Evolutionary conservation across 1,140 invertebrate species (phyloP), one percentile per base, ranked within the genome.

Genomic region (Muscidifurax raptorellus): DNA sequence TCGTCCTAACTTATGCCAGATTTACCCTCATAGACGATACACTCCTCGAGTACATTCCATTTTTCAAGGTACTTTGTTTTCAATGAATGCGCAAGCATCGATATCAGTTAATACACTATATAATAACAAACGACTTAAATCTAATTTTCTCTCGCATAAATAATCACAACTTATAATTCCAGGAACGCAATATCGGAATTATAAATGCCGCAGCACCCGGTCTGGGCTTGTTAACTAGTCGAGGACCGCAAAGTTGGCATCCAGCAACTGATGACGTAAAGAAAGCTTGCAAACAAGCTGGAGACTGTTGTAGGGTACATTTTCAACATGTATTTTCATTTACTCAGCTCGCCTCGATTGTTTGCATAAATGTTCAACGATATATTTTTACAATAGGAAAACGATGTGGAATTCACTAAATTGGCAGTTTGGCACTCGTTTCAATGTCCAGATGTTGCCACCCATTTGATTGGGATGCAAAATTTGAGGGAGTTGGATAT

Each of bases 221-320:
- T 2, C 96, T 98, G 96, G 97, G 97, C 13, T 93, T 99, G 18
- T 93, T 98, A 27, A 96, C 96, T 13, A 96, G 95, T 91, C 89
- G 90, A 59, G 97, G 96, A 0, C 96, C 97, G 0, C 96, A 95
- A 82, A 84, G 88, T 0, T 99, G 98, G 98, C 98, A 99, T 93
- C 97, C 97, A 27, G 97, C 96, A 2, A 90, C 90, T 12, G 91
- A 95, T 9, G 91, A 96, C 28, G 94, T 96, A 0, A 97, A 97
- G 91, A 90, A 94, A 27, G 89, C 94, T 79, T 96, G 96, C 89
- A 88, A 87, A 47, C 89, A 94, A 87, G 96, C 96, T 5, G 93
- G 93, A 1, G 90, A 95, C 25, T 94, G 94, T 88, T 97, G 96
- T 90, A 95, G 95, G 92, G 95, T 96, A 90, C 88, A 79, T 82